Base-by-base conservation (phyloP, 2,888 invertebrate genomes). In the Synergus umbraculus region DNA sequence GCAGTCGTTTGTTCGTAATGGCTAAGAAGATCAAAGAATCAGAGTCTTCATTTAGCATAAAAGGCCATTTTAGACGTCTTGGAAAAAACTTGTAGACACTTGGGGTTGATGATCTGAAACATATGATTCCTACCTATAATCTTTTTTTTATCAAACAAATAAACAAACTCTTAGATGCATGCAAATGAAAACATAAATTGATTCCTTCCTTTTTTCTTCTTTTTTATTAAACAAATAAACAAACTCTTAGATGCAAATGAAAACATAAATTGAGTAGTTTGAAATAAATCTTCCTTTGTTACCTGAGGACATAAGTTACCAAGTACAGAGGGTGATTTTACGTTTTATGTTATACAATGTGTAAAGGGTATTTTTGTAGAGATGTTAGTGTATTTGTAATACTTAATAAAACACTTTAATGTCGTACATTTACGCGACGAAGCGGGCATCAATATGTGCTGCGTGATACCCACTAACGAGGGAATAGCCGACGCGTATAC, bases 361-460 rank as follows among this genome's bases (percentile, higher is more conserved):
- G 5, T 29, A 29, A 18, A 22, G 13, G 29, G 22, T 4, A 46
- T 54, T 73, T 73, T 73, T 73, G 15, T 15, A 54, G 37, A 73
- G 37, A 54, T 54, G 41, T 66, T 43, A 49, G 54, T 73, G 44
- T 13, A 73, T 73, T 73, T 37, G 73, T 41, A 73, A 73, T 73
- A 73, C 73, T 73, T 73, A 73, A 73, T 73, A 73, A 73, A 73
- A 73, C 73, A 54, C 73, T 73, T 73, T 73, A 54, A 49, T 73
- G 73, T 73, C 49, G 46, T 49, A 37, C 29, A 73, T 73, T 54
- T 37, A 69, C 46, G 44, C 15, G 69, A 49, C 29, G 69, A 22
- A 22, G 46, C 46, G 13, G 41, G 18, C 46, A 67, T 73, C 66
- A 66, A 65, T 65, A 65, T 65, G n/a, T 65, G 41, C 41, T 63